Evolutionary conservation across 2,888 invertebrate genomes (phyloP).

Genomic region (Flexamia atlantica): DNA sequence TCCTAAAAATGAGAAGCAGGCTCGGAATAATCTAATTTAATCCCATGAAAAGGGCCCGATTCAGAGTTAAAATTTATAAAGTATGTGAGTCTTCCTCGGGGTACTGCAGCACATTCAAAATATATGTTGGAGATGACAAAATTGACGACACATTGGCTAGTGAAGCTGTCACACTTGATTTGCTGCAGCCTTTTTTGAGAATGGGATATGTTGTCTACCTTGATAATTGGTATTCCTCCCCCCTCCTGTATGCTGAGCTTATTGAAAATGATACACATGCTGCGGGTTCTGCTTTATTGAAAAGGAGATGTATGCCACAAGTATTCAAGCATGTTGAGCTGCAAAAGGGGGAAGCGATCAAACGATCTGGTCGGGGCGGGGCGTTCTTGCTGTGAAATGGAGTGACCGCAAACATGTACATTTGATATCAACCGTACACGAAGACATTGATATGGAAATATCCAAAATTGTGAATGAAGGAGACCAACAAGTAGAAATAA

Average conservation of each 20-base stretch:
- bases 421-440: conserved; percentile 48
- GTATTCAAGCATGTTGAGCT: conserved; percentile 5
- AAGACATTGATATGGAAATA: conserved; percentile 35
- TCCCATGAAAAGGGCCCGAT: conserved; percentile 71
- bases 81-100: conserved; percentile 67
- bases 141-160: conserved; percentile 45
- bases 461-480: conserved; percentile 48
- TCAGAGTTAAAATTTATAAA: conserved; percentile 72
- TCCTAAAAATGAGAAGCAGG: conserved; percentile 72
- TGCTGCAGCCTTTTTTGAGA: conserved; percentile 38
- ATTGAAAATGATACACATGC: conserved; percentile 32
- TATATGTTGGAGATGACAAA: conserved; percentile 50
- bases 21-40: conserved; percentile 72
- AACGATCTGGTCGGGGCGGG: conserved; percentile 15
- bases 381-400: conserved; percentile 54
- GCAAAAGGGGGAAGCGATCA: conserved; percentile 35
- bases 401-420: conserved; percentile 45
- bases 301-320: conserved; percentile 35
- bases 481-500: conserved; percentile 20
- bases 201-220: conserved; percentile 36
- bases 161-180: conserved; percentile 56
- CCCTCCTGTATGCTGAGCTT: conserved; percentile 27
- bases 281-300: conserved; percentile 20
- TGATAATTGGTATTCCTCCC: conserved; percentile 58
- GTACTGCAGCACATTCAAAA: conserved; percentile 51